Percentiles rank a stretch among this genome's conserved stretches.
These are phyloP conservation scores for Chamaea fasciata DNA, from an alignment of 2,113 vertebrate genomes.

Conservation along the genomic window DNA sequence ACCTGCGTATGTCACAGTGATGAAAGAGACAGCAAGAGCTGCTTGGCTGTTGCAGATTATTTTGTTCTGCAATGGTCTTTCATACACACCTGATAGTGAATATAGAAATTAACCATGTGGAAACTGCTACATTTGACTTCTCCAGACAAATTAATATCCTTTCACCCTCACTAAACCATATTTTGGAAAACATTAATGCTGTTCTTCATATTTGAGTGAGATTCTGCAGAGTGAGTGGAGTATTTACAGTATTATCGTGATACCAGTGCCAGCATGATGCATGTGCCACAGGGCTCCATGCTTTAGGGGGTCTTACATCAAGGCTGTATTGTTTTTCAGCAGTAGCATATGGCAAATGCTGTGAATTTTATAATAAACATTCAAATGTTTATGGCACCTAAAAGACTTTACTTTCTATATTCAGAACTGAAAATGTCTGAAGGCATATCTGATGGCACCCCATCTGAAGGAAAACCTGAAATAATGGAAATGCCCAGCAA, in stretches of 20 bases:
- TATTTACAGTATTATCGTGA: not conserved
- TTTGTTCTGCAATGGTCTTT: not conserved
- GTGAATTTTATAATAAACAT: not conserved
- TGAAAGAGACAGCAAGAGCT: not conserved
- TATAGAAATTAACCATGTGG: not conserved
- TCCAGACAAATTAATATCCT: not conserved
- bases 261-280: not conserved
- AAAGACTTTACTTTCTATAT: not conserved
- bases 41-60: not conserved
- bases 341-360: not conserved
- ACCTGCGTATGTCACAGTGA: not conserved
- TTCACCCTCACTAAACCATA: not conserved
- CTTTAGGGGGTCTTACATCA: not conserved
- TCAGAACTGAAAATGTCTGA: constrained; percentile 73
- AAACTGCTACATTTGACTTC: not conserved
- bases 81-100: not conserved
- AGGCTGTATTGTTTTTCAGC: not conserved
- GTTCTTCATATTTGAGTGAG: not conserved
- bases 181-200: not conserved
- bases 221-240: not conserved
- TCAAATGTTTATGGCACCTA: not conserved
- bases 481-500: not conserved
- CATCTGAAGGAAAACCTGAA: constrained; percentile 41
- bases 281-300: not conserved
- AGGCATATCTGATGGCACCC: not conserved